Evolutionary conservation across 2,797 vertebrate species (phyloP).

Genomic region (Scarus forsteni): DNA sequence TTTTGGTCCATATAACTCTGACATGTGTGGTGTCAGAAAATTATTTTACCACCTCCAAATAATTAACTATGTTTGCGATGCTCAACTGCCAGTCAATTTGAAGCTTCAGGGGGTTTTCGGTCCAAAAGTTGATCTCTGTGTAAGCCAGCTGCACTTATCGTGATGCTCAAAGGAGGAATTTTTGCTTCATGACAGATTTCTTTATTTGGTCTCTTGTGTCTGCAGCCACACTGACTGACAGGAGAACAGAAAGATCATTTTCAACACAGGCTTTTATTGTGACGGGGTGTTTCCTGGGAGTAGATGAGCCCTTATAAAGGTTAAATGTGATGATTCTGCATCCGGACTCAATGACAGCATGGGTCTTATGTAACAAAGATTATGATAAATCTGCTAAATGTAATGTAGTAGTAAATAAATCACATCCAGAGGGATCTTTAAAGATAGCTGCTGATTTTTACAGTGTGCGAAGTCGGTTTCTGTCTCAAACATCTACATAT

Average conservation of each 20-base stretch:
- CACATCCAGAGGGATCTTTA: too few relatives aligned
- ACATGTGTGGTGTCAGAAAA: too few relatives aligned
- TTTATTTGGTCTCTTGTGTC: constrained; percentile 1
- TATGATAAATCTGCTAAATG: background rate
- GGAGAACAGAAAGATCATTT: constrained; percentile 29
- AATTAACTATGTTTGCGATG: too few relatives aligned
- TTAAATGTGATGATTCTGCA: constrained; percentile 9
- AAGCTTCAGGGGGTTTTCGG: too few relatives aligned
- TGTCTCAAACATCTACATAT: background rate
- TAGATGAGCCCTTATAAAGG: constrained; percentile 20
- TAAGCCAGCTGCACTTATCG: background rate
- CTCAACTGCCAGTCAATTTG: too few relatives aligned
- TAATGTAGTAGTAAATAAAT: background rate
- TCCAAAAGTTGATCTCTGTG: too few relatives aligned
- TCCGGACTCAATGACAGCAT: constrained; percentile 5
- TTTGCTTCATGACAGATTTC: constrained; percentile 28
- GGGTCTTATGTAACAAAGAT: constrained; percentile 13
- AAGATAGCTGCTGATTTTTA: background rate
- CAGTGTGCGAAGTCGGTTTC: too few relatives aligned
- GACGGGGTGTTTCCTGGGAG: constrained; percentile 53
- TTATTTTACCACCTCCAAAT: too few relatives aligned
- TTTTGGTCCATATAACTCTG: too few relatives aligned
- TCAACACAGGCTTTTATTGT: constrained; percentile 29
- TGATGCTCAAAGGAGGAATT: constrained; percentile 11
- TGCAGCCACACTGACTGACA: constrained; percentile 38